These are phyloP conservation scores for Vanessa tameamea DNA, from an alignment of 1,140 invertebrate genomes.

Conservation along the genomic window DNA sequence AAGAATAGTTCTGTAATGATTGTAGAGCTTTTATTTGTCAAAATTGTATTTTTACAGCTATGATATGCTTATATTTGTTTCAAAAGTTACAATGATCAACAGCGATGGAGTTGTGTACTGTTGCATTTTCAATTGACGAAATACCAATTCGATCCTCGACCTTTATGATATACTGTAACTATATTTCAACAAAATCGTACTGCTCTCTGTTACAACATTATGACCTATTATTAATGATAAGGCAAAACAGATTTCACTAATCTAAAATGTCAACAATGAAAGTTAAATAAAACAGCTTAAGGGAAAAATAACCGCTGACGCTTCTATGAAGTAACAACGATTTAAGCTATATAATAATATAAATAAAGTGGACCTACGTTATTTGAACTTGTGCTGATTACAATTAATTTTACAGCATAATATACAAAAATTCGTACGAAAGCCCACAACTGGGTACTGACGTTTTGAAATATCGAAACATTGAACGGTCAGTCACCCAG, in stretches of 20 bases:
- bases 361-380: slow-evolving; percentile 76
- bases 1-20: slow-evolving; percentile 75
- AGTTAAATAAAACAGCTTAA: slow-evolving; percentile 78
- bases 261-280: slow-evolving; percentile 79
- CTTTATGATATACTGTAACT: slow-evolving; percentile 69
- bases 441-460: slow-evolving; percentile 18
- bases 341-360: slow-evolving; percentile 64
- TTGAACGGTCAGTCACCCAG: slow-evolving; percentile 12
- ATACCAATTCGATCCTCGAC: slow-evolving; percentile 65
- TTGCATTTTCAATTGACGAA: slow-evolving; percentile 75
- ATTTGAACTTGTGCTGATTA: slow-evolving; percentile 78
- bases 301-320: slow-evolving; percentile 54
- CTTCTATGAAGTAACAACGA: slow-evolving; percentile 61
- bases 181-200: slow-evolving; percentile 75
- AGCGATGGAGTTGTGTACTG: slow-evolving; percentile 70
- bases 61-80: slow-evolving; percentile 92
- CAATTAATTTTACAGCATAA: slow-evolving; percentile 63
- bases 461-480: slow-evolving; percentile 11
- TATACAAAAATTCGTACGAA: slow-evolving; percentile 45
- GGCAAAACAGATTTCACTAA: slow-evolving; percentile 79
- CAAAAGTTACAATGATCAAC: slow-evolving; percentile 84
- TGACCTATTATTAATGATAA: slow-evolving; percentile 78
- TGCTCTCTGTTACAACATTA: slow-evolving; percentile 74
- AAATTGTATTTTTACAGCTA: slow-evolving; percentile 89
- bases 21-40: slow-evolving; percentile 86